Evolutionary conservation across 2,113 vertebrate species (phyloP).

Genomic region (Scartelaos histophorus): DNA sequence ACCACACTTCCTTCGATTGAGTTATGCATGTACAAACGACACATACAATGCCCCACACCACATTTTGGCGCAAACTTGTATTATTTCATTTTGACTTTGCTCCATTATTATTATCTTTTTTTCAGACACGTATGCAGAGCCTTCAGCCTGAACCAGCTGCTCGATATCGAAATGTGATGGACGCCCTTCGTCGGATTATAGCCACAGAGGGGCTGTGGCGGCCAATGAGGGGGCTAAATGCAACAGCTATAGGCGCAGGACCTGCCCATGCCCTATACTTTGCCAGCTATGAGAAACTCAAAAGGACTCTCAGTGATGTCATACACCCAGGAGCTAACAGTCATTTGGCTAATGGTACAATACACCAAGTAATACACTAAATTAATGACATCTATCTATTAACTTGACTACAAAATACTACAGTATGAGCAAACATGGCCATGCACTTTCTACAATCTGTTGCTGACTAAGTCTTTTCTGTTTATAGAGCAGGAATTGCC

Average conservation of each 20-base stretch:
- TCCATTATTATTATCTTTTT: constrained; percentile 15
- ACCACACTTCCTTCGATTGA: not conserved
- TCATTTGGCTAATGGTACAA: constrained; percentile 98
- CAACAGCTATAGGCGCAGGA: constrained; percentile 91
- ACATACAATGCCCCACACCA: constrained; percentile 40
- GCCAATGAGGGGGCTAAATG: constrained; percentile 92
- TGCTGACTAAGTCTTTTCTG: constrained; percentile 38
- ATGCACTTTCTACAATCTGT: constrained; percentile 4
- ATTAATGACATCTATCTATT: not conserved
- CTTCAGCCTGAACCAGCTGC: constrained; percentile 93
- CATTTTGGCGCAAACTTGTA: constrained; percentile 13
- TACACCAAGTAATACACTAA: constrained; percentile 17
- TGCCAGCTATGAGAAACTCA: constrained; percentile 98
- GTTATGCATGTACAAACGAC: constrained; percentile 27
- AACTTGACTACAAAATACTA: not conserved
- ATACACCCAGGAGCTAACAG: constrained; percentile 99
- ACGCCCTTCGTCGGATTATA: constrained; percentile 89
- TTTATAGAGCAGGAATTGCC: constrained; percentile 6
- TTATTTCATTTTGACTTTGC: not conserved
- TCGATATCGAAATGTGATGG: constrained; percentile 93
- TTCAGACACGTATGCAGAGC: constrained; percentile 96
- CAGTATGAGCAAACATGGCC: not conserved
- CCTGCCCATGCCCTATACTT: constrained; percentile 97
- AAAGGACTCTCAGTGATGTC: constrained; percentile 94
- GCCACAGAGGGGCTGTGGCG: constrained; percentile 93